Evolutionary conservation across 2,113 vertebrate genomes (phyloP).

Genomic region (Corapipo altera): DNA sequence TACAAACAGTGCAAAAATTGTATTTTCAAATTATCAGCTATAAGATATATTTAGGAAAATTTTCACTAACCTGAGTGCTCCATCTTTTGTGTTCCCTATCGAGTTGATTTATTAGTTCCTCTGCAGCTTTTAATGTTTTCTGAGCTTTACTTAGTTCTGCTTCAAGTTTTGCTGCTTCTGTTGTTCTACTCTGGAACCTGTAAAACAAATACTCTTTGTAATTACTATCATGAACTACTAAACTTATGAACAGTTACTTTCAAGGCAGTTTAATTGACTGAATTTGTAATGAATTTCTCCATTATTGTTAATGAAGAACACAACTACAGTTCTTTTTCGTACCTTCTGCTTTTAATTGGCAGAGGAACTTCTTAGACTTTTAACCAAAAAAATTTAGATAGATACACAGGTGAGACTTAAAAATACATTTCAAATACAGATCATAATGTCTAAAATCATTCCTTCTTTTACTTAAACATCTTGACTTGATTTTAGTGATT

Average conservation of each 20-base stretch:
- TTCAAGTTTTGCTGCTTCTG: slow-evolving; percentile 95
- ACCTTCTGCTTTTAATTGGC: neutral
- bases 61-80: slow-evolving; percentile 87
- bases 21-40: neutral
- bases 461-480: neutral
- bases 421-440: neutral
- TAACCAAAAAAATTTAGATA: neutral
- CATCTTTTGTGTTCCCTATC: slow-evolving; percentile 93
- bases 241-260: neutral
- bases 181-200: slow-evolving; percentile 93
- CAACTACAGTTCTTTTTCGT: neutral
- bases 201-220: slow-evolving; percentile 8
- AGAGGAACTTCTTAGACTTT: neutral
- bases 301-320: neutral
- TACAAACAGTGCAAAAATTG: neutral
- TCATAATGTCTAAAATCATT: neutral
- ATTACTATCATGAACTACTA: neutral
- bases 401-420: neutral
- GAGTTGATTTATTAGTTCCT: slow-evolving; percentile 88
- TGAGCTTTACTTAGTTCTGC: slow-evolving; percentile 91
- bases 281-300: neutral
- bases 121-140: slow-evolving; percentile 89
- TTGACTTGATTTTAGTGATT: neutral
- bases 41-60: neutral
- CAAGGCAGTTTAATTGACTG: neutral